Evolutionary conservation across 64 coral and sea anemone genomes (phyloP).

Genomic region (Actinia tenebrosa): DNA sequence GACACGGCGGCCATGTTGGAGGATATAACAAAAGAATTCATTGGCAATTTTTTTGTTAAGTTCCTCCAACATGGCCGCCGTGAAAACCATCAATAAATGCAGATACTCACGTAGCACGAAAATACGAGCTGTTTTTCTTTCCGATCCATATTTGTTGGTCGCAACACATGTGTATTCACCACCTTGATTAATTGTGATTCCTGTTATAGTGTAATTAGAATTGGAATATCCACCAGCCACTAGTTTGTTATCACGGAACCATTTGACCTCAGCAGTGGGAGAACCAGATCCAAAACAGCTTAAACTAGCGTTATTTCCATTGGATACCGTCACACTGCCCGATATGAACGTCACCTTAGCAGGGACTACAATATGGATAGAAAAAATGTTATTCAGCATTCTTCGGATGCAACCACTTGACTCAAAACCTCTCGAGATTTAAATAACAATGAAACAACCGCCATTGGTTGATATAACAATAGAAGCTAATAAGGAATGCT

Average conservation of each 20-base stretch:
- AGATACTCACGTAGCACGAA: slow-evolving; percentile 44
- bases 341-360: slow-evolving; percentile 36
- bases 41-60: too few relatives aligned
- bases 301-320: background rate
- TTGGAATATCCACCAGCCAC: slow-evolving; percentile 11
- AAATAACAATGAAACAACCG: too few relatives aligned
- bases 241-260: background rate
- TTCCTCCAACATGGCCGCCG: too few relatives aligned
- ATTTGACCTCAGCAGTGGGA: background rate
- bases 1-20: too few relatives aligned
- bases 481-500: too few relatives aligned
- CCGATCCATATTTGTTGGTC: slow-evolving; percentile 33
- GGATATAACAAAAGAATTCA: too few relatives aligned
- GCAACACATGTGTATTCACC: slow-evolving; percentile 43
- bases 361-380: slow-evolving; percentile 38
- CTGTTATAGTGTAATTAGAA: slow-evolving; percentile 32
- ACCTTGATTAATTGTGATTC: background rate
- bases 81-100: background rate
- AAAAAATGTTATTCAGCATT: background rate
- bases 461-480: too few relatives aligned
- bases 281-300: background rate
- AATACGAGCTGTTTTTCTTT: slow-evolving; percentile 18
- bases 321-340: slow-evolving; percentile 25
- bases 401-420: too few relatives aligned
- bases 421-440: too few relatives aligned